Evolutionary conservation across 1,140 invertebrate species (phyloP).

Genomic region (Drosophila funebris): DNA sequence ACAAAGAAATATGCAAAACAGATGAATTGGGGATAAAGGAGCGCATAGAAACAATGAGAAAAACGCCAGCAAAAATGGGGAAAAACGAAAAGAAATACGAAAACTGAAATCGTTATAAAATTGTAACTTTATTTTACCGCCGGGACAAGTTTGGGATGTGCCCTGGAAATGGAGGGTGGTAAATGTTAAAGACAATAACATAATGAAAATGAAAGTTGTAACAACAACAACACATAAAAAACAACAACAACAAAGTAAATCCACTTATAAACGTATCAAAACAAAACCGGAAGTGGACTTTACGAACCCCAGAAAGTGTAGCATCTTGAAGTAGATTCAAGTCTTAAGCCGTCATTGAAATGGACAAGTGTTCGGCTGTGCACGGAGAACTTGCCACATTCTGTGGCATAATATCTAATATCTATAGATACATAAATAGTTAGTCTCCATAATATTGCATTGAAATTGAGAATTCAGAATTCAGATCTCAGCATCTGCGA

Average conservation of each 20-base stretch:
- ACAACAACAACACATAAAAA: neutral
- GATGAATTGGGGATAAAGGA: slow-evolving; percentile 73
- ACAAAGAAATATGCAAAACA: slow-evolving; percentile 80
- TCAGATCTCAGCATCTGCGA: slow-evolving; percentile 1
- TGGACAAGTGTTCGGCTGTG: neutral
- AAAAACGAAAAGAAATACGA: slow-evolving; percentile 22
- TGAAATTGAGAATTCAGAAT: neutral
- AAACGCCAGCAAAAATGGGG: slow-evolving; percentile 18
- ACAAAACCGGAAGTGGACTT: slow-evolving; percentile 31
- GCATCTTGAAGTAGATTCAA: slow-evolving; percentile 9
- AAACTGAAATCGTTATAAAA: slow-evolving; percentile 70
- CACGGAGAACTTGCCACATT: neutral
- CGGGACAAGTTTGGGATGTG: slow-evolving; percentile 51
- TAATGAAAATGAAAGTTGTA: slow-evolving; percentile 56
- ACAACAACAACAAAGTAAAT: slow-evolving; percentile 14
- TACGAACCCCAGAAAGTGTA: slow-evolving; percentile 7
- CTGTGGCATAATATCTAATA: no score
- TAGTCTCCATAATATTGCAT: neutral
- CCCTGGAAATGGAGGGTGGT: slow-evolving; percentile 19
- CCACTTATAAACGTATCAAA: slow-evolving; percentile 37
- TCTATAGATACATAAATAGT: neutral
- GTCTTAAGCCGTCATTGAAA: neutral
- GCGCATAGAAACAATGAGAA: slow-evolving; percentile 34
- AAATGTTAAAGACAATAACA: slow-evolving; percentile 49
- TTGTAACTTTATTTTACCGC: slow-evolving; percentile 59